A percentile compares a stretch with the other conserved stretches of the same genome.
These are phyloP conservation scores for Pharmacophagus antenor DNA, from an alignment of 2,888 invertebrate species.

Conservation along the genomic window DNA sequence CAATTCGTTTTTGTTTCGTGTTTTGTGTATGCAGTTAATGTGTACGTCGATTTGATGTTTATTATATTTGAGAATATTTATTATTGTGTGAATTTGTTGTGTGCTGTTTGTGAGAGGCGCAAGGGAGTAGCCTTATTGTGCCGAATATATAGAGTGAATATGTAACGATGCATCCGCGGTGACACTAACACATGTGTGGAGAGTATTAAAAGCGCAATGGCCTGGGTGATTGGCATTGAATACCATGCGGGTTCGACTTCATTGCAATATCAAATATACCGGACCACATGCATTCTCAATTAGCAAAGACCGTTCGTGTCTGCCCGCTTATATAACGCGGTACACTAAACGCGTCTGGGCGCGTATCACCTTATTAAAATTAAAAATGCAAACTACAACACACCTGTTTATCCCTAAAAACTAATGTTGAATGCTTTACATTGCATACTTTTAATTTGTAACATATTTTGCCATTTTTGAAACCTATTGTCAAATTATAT, in stretches of 20 bases:
- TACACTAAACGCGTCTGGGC: neutral
- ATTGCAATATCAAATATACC: neutral
- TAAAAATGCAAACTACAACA: neutral
- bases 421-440: neutral
- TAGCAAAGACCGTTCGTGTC: no score
- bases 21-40: neutral
- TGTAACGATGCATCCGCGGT: neutral
- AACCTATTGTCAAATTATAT: neutral
- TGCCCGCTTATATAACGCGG: constrained; percentile 22
- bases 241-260: constrained; percentile 2
- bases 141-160: neutral
- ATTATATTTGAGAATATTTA: neutral
- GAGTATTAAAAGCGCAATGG: constrained; percentile 4
- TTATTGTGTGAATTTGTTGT: constrained; percentile 7
- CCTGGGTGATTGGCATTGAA: constrained; percentile 1
- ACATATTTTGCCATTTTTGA: neutral
- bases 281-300: neutral
- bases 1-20: neutral
- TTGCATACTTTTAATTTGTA: no score
- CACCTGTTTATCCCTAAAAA: neutral
- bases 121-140: neutral
- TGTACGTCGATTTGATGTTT: neutral
- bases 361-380: neutral
- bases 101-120: neutral
- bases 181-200: constrained; percentile 6